Conservation (phyloP, 2,888 invertebrate species). For the Pristionchus japonicus region DNA sequence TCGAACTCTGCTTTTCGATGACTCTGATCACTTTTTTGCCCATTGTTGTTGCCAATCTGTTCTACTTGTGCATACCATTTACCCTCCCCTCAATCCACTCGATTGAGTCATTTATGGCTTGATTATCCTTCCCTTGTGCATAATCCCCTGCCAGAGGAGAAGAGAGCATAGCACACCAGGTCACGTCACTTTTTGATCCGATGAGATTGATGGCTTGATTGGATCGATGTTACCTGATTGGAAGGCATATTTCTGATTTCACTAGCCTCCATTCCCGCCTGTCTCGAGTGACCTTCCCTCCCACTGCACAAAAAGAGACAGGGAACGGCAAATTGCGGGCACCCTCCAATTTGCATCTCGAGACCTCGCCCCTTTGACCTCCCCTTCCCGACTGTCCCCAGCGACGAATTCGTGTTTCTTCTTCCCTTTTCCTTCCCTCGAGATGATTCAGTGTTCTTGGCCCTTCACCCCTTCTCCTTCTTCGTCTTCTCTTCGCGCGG, state of each 20-base stretch:
- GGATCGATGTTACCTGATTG: not conserved
- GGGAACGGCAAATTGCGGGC: not conserved
- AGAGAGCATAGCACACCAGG: not conserved
- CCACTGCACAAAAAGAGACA: not conserved
- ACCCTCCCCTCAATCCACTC: not conserved
- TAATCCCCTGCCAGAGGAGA: not conserved
- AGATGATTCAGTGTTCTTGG: not conserved
- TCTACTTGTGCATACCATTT: not conserved
- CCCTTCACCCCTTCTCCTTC: slow-evolving; percentile 18
- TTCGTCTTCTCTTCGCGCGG: not conserved
- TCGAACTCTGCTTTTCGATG: no score
- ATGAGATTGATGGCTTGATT: not conserved
- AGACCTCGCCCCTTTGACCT: slow-evolving; percentile 15
- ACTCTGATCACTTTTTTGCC: not conserved
- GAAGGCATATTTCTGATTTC: not conserved
- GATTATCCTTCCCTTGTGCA: not conserved
- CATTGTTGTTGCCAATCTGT: not conserved
- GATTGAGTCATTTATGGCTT: slow-evolving; percentile 12
- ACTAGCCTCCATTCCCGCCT: not conserved
- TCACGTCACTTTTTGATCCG: slow-evolving; percentile 20
- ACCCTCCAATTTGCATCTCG: not conserved
- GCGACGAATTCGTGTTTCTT: not conserved
- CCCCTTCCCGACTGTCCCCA: not conserved
- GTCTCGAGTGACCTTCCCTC: slow-evolving; percentile 13
- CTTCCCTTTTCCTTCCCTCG: not conserved